Evolutionary conservation across 2,113 vertebrate species (phyloP), one percentile per base, ranked within the genome.

Genomic region (Ciconia maguari): DNA sequence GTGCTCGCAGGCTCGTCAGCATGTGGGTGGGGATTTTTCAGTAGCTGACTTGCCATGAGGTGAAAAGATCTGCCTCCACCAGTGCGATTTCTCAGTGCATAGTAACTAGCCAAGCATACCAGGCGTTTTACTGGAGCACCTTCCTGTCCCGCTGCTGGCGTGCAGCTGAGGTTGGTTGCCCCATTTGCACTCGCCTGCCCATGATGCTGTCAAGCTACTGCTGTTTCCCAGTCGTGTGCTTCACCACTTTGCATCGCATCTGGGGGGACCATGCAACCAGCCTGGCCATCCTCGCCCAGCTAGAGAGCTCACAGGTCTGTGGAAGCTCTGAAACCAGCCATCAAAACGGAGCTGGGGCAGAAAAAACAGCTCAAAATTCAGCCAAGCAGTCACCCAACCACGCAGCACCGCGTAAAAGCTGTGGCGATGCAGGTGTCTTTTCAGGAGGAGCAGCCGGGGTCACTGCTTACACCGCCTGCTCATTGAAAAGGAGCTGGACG

Each of bases 321-420:
- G 6, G 25, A 18, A 62, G 27, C 32, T 55, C 34, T 32, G 3
- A 74, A 76, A 58, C 10, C 51, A 15, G 22, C 41, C 61, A 34
- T 9, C 29, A 1, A 16, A 68, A 30, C 1, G 13, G 36, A 68
- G 54, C 25, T 8, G 26, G 10, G 46, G 36, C 41, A 24, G 38
- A 30, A 72, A 44, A 68, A 52, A 12, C 3, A 10, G 10, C 44
- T 42, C 26, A 16, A 51, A 60, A n/a, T 51, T n/a, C 2, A 7
- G 25, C 36, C 25, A 11, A 7, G 72, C 1, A 4, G 14, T 32
- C n/a, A 15, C 34, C 30, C 55, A 17, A 3, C 44, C 55, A 7
- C 2, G 2, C 46, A 44, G 46, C 52, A 21, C 27, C 0, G 1
- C 3, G 7, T 9, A 10, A 30, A 41, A 21, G n/a, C n/a, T 4